Evolutionary conservation across 2,888 invertebrate genomes (phyloP), one percentile per base, ranked within the genome.

Genomic region (Linnaemya tessellans): DNA sequence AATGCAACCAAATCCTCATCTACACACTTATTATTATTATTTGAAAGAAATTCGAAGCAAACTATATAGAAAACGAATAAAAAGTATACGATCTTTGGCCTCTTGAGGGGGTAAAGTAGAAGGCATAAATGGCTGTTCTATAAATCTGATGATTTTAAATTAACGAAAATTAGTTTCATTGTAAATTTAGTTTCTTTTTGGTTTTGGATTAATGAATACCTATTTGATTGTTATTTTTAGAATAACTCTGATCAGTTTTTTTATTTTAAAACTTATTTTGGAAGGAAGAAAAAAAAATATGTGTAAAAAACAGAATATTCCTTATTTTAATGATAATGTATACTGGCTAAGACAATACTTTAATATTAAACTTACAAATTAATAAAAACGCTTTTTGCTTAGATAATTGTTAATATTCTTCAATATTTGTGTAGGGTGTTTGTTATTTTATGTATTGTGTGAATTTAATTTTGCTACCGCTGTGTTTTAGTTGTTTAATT

Each of bases 401-500:
- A 20, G 71, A 68, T 56, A 74, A 30, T 41, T 58, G 30, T 79
- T 35, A 70, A 51, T 78, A 71, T 65, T 65, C 3, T 67, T 73
- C 10, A 58, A 67, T 71, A 68, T 62, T 64, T 49, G 10, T 30
- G 9, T 35, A 43, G 35, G 51, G 18, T 62, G 20, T 56, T 60
- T 81, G 41, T 58, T 38, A 60, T 30, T 43, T 64, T 56, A 54
- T 65, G 13, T 60, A 11, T 43, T 88, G 60, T 82, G 65, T 87
- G 77, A 80, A 75, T 85, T 46, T 82, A 18, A 10, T 18, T 15
- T 64, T 35, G 11, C 8, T 20, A 22, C 7, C 25, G 9, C 13
- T 51, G 9, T 60, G 79, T 56, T 15, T 58, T 58, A 7, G 77
- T 89, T 87, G 91, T 54, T 89, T 87, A 91, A 88, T 92, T 91